Conservation (phyloP, 2,888 invertebrate species). For the Petrolisthes cinctipes region DNA sequence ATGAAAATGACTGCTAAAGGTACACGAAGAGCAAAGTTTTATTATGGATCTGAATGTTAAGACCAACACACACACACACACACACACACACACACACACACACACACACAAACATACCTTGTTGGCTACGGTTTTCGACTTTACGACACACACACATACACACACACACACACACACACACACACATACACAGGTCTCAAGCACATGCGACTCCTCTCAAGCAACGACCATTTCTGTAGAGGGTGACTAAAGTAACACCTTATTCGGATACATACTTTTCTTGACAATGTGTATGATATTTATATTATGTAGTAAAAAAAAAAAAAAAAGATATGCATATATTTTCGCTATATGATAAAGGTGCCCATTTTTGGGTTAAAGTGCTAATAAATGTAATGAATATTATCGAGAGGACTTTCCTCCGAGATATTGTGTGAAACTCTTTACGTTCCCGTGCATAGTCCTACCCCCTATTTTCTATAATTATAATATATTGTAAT, state of each 20-base stretch:
- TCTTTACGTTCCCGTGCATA: too few species aligned
- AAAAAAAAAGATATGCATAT: slow-evolving; percentile 23
- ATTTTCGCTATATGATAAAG: slow-evolving; percentile 23
- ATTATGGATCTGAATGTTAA: too few species aligned
- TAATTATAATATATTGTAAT: not conserved
- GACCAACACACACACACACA: slow-evolving; percentile 28
- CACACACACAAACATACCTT: slow-evolving; percentile 27
- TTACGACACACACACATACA: slow-evolving; percentile 5
- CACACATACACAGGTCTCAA: not conserved
- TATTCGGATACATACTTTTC: not conserved
- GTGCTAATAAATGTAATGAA: not conserved
- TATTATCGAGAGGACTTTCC: not conserved
- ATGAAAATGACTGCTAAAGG: too few species aligned
- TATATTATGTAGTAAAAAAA: slow-evolving; percentile 10
- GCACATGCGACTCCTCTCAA: not conserved
- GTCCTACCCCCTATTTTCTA: too few species aligned
- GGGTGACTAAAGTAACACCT: too few species aligned
- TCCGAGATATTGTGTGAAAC: too few species aligned
- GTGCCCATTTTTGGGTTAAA: not conserved
- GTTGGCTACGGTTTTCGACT: not conserved
- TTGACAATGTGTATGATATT: not conserved
- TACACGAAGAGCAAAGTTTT: too few species aligned
- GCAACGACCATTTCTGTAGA: too few species aligned
- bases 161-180: slow-evolving; percentile 33
- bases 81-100: slow-evolving; percentile 34